Base-by-base conservation (phyloP, 1,140 invertebrate species). In the Ceratosolen solmsi region DNA sequence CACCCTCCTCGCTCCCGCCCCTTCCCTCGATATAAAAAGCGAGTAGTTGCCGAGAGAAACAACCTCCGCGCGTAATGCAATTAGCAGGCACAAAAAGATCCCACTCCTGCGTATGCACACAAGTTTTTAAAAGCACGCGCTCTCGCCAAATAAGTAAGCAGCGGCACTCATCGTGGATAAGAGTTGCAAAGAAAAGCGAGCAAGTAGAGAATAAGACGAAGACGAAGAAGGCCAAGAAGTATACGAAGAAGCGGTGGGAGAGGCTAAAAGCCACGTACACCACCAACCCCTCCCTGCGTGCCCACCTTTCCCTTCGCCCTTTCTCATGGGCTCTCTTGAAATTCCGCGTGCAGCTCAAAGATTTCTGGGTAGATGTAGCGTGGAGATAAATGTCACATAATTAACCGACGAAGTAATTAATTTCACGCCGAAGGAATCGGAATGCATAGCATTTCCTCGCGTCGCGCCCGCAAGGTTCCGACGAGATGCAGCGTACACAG, bases 351-450 rank as follows among this genome's bases (percentile, higher is more conserved):
- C 65, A 38, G 84, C 72, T 84, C 79, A 85, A 86, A 89, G 87
- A 88, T 89, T 89, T 88, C 87, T 86, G 84, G 85, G 78, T 86
- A 87, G 87, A 88, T 87, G 84, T 87, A 87, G 86, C 87, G 85
- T 85, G 86, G 87, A 88, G 89, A 90, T 89, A 90, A 90, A 90
- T 90, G 89, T 90, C 88, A 87, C 87, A 88, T 90, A 90, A 90
- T 90, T 90, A 90, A 90, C 89, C 86, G 84, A 84, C 84, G 85
- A 85, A 87, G 86, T 89, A 88, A 90, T 90, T 89, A 90, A 90
- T 89, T 89, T 88, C 85, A 88, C 87, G 86, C 87, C 83, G 86
- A 87, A 86, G 86, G 84, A 87, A 87, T 88, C 84, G 88, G 87
- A 88, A 89, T 89, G 86, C 86, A 15, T 73, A 9, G 71, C 71